Conservation (phyloP, 2,888 invertebrate species). For the Agriopis leucophaearia region DNA sequence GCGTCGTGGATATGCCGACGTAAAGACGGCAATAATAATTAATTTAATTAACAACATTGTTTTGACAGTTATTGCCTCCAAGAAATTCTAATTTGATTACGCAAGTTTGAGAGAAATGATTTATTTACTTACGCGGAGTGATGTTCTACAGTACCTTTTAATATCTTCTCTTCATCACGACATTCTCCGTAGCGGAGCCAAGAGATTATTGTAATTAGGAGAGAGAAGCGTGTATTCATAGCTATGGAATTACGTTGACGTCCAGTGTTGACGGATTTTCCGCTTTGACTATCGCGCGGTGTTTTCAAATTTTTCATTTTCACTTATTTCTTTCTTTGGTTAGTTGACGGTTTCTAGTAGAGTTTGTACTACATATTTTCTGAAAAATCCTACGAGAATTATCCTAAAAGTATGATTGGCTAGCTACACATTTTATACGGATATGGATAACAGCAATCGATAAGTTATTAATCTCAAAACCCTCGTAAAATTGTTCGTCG, state of each 20-base stretch:
- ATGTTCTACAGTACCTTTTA: slow-evolving; percentile 67
- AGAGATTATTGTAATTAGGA: slow-evolving; percentile 49
- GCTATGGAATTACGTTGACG: slow-evolving; percentile 54
- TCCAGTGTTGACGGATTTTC: slow-evolving; percentile 50
- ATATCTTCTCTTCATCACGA: slow-evolving; percentile 80
- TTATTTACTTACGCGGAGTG: slow-evolving; percentile 29
- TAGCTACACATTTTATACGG: too few species aligned
- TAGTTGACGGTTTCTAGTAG: not conserved
- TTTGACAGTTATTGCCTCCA: slow-evolving; percentile 33
- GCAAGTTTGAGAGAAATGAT: slow-evolving; percentile 36
- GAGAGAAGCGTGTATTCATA: slow-evolving; percentile 47
- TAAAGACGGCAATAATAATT: slow-evolving; percentile 24
- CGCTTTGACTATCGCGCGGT: slow-evolving; percentile 50
- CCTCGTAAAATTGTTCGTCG: slow-evolving; percentile 53
- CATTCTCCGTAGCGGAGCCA: slow-evolving; percentile 55
- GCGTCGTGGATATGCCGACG: not conserved
- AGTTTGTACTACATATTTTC: not conserved
- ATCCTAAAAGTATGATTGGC: too few species aligned
- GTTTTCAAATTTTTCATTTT: slow-evolving; percentile 52
- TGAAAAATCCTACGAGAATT: too few species aligned
- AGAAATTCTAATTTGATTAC: slow-evolving; percentile 30
- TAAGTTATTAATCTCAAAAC: slow-evolving; percentile 39
- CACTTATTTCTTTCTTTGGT: slow-evolving; percentile 33
- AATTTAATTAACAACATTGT: slow-evolving; percentile 31
- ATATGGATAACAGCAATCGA: not conserved